Evolutionary conservation across 92 coral and sea anemone genomes (phyloP), one percentile per base, ranked within the genome.

Genomic region (Plumapathes pennacea): DNA sequence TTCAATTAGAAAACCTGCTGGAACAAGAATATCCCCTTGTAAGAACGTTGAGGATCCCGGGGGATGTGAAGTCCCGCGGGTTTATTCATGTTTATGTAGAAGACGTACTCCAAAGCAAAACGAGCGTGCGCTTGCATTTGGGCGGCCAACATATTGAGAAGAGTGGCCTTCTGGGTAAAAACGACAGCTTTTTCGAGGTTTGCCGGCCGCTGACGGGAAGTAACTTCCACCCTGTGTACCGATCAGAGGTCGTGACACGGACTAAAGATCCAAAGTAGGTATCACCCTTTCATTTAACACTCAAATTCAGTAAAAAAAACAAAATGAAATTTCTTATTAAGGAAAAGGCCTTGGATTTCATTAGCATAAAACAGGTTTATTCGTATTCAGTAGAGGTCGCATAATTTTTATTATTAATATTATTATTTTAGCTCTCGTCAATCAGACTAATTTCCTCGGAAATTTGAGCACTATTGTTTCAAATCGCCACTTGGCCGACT

Each of bases 11-110:
- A 32, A 66, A 67, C 1, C 38, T 92, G 27, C 45, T 92, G 64
- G 67, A 74, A 32, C 60, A 81, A 22, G 85, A 62, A 3, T 10
- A 25, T 27, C 85, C 98, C 4, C 51, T 72, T 19, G 76, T 77
- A 32, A 64, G 96, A 28, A 85, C 85, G 23, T 53, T 92, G 13
- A 69, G 94, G 42, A 55, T 92, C 10, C 98, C 98, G 19, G 98
- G 98, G 4, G 98, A 92, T 34, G 81, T 81, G 37, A 88, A 73
- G 60, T 60, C 94, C 15, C 98, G 96, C 22, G 98, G 96, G 0
- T 84, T 57, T 61, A 88, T 92, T 39, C 78, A 82, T 9, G 50
- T 92, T 5, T 64, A 75, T 54, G 67, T 67, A 23, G 90, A 81
- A 52, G 98, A 88, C 25, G 84, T 72, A 1, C 36, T 25, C 26